Percentiles rank a stretch among this genome's conserved stretches.
Conservation (phyloP, 2,888 invertebrate species). For the Parascotia fuliginaria region DNA sequence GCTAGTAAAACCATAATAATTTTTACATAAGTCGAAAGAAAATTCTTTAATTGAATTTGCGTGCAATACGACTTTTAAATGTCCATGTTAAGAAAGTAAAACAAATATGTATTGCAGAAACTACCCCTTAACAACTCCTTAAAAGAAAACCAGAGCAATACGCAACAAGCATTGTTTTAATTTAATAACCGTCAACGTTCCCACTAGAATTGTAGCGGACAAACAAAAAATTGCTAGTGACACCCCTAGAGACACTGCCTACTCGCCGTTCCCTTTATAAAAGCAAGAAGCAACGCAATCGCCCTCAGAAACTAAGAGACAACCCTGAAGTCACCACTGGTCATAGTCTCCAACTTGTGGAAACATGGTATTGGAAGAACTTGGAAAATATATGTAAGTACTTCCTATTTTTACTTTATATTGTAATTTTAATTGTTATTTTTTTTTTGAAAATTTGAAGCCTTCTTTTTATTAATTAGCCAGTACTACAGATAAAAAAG, state of each 20-base stretch:
- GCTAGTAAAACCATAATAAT: no score
- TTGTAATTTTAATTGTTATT: not conserved
- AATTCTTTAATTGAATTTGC: no score
- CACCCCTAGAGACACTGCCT: conserved; percentile 70
- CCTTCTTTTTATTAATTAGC: no score
- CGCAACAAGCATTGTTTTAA: conserved; percentile 74
- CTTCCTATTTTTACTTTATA: not conserved
- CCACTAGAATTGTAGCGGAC: conserved; percentile 49
- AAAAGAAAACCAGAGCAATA: conserved; percentile 70
- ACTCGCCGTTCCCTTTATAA: conserved; percentile 65
- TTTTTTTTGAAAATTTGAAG: no score
- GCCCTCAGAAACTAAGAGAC: conserved; percentile 48
- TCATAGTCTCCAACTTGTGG: conserved; percentile 24
- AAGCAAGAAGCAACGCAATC: conserved; percentile 45
- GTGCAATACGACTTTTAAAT: no score
- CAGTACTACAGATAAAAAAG: no score
- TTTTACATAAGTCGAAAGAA: no score
- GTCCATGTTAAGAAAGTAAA: no score
- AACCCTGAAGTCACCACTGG: conserved; percentile 31
- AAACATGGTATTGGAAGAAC: conserved; percentile 35
- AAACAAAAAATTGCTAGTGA: conserved; percentile 63
- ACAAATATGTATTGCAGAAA: not conserved
- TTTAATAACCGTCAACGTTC: conserved; percentile 76
- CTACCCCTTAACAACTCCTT: conserved; percentile 42
- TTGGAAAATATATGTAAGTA: conserved; percentile 33